phyloP scores from a whole-genome alignment of 2,888 invertebrate species.

The Morpho achilles region DNA sequence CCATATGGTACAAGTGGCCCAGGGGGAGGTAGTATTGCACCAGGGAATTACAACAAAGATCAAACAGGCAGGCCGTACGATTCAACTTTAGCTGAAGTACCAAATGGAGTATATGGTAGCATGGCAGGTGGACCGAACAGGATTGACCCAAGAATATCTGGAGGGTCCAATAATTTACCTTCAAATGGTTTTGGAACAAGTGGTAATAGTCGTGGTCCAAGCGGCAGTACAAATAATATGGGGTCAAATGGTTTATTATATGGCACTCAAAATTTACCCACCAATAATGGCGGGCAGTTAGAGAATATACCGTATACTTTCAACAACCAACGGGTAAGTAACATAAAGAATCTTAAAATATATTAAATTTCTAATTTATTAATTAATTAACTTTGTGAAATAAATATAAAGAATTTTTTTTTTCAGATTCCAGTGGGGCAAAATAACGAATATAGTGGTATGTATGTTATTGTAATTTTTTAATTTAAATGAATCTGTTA shows the following conservation, averaged over 20 bases:
- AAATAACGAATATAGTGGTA: slow-evolving; percentile 29
- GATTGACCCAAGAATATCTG: not conserved
- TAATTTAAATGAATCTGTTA: not conserved
- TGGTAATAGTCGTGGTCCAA: slow-evolving; percentile 2
- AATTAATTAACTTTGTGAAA: too few species aligned
- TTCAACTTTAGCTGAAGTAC: not conserved
- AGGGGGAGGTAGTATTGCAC: slow-evolving; percentile 10
- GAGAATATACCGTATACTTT: slow-evolving; percentile 12
- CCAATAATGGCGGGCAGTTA: slow-evolving; percentile 20
- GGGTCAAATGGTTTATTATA: slow-evolving; percentile 6
- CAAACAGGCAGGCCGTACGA: slow-evolving; percentile 2
- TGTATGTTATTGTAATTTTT: slow-evolving; percentile 5
- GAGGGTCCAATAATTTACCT: slow-evolving; percentile 3
- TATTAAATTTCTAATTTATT: not conserved
- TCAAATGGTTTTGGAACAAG: slow-evolving; percentile 5
- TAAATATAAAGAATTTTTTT: slow-evolving; percentile 8
- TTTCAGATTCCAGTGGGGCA: slow-evolving; percentile 27
- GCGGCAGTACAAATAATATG: not conserved
- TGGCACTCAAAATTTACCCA: slow-evolving; percentile 10
- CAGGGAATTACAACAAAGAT: slow-evolving; percentile 13
- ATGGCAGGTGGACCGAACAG: not conserved
- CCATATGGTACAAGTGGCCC: slow-evolving; percentile 4
- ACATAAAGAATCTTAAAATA: slow-evolving; percentile 5
- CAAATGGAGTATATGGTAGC: slow-evolving; percentile 7
- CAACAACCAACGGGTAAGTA: slow-evolving; percentile 38